Evolutionary conservation across 2,888 invertebrate species (phyloP), one percentile per base, ranked within the genome.

Genomic region (Sphecodes monilicornis): DNA sequence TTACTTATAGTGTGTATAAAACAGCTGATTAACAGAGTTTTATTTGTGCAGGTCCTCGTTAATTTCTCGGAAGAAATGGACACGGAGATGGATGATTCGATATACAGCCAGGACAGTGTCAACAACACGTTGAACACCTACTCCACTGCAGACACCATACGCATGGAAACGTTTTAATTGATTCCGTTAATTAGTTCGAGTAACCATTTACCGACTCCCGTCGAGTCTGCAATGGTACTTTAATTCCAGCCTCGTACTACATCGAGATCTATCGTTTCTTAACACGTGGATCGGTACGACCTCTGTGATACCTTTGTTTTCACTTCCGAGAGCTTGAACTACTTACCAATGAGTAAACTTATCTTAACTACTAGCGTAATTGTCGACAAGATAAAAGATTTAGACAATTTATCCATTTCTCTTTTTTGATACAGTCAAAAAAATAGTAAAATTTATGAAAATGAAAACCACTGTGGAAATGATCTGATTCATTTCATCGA

Each of bases 41-140:
- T 1, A 39, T 32, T 80, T 66, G 86, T 88, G 6, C 90, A 94
- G 94, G 94, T 94, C 50, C 88, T 94, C 76, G 93, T 94, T 26
- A 93, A 92, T 82, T 94, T 94, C 85, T 93, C 94, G 39, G 93
- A 93, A 68, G 93, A 93, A 80, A 75, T 90, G 68, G 93, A 93
- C 66, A 91, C 90, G 78, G 93, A 93, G 36, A 60, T 60, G 68
- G 92, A 92, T 26, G 80, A 78, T 5, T 57, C 80, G 11, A 84
- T 83, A 54, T 89, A 84, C 68, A 88, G 82, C 60, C 89, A 90
- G 39, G 86, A 80, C 72, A 86, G 85, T 74, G 86, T 89, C 64
- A 86, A 90, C 69, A 92, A 90, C 70, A 79, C 90, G 29, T 84
- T 91, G 10, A 93, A 91, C 66, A 82, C 88, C 66, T 91, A 91